Percentiles rank a stretch among this genome's conserved stretches.
Conservation (phyloP, 2,888 invertebrate species). For the Monopis laevigella region DNA sequence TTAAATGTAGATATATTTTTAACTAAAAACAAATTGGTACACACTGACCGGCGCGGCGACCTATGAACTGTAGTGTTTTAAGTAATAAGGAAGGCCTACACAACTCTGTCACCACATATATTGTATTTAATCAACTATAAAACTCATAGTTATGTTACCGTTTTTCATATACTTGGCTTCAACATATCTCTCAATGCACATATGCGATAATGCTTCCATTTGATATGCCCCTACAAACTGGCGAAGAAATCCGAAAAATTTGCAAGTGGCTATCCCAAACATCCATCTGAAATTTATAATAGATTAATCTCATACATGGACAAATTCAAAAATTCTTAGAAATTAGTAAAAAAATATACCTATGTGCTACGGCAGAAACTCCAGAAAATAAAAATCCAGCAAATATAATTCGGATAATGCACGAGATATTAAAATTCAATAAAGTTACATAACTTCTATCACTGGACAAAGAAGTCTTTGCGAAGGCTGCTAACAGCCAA, state of each 20-base stretch:
- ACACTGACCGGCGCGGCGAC: no score
- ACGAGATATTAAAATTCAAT: conserved; percentile 37
- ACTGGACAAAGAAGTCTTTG: conserved; percentile 21
- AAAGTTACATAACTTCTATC: conserved; percentile 47
- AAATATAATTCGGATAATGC: conserved; percentile 24
- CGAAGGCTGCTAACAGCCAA: conserved; percentile 9
- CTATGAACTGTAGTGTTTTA: no score
- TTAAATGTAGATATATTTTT: no score
- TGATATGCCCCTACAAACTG: conserved; percentile 54
- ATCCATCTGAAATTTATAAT: conserved; percentile 36
- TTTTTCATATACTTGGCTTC: conserved; percentile 42
- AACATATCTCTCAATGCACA: conserved; percentile 58
- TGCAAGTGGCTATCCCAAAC: conserved; percentile 38
- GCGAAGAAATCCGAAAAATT: conserved; percentile 40
- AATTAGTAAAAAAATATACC: conserved; percentile 20
- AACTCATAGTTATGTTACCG: conserved; percentile 33
- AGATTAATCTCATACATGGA: neutral
- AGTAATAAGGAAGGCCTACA: no score
- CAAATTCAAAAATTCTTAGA: neutral
- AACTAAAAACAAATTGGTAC: no score
- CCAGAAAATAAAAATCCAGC: conserved; percentile 31
- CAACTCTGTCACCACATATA: no score
- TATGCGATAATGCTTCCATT: conserved; percentile 49
- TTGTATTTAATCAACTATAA: no score
- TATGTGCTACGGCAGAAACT: conserved; percentile 27